Conservation (phyloP, 2,797 vertebrate species). For the Lepilemur ruficaudatus region DNA sequence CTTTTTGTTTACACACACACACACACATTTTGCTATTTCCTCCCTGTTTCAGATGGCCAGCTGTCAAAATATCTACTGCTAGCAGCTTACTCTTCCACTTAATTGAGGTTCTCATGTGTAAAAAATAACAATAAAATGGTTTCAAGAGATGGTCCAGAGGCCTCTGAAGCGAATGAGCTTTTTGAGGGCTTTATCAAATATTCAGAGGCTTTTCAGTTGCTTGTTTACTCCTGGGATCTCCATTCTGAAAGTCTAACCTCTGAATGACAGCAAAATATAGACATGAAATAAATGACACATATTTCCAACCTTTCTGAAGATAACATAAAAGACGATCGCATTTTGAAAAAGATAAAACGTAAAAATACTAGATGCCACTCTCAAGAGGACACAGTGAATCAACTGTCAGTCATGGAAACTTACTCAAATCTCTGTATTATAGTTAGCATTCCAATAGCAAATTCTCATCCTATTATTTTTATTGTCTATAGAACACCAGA, state of each 20-base stretch:
- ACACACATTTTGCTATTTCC: neutral
- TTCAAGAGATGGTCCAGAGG: neutral
- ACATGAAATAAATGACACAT: neutral
- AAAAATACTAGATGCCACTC: neutral
- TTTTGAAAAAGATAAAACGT: constrained; percentile 34
- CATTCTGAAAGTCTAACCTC: neutral
- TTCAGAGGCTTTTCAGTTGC: neutral
- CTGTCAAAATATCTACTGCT: neutral
- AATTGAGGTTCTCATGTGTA: neutral
- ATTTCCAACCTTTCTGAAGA: constrained; percentile 21
- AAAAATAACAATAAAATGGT: neutral
- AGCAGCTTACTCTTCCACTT: neutral
- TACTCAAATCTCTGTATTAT: neutral
- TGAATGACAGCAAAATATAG: constrained; percentile 11
- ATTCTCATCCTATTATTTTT: neutral
- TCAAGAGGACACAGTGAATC: constrained; percentile 3
- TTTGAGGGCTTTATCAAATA: neutral
- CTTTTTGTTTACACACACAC: no score
- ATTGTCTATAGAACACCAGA: neutral
- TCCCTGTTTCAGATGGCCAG: neutral
- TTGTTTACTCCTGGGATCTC: neutral
- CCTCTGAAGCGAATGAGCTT: neutral
- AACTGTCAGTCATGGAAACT: neutral
- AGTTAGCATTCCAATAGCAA: neutral
- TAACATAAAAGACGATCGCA: neutral